A percentile compares a stretch with the other conserved stretches of the same genome.
phyloP scores from a whole-genome alignment of 2,113 vertebrate species.

The Colistium nudipinnis region DNA sequence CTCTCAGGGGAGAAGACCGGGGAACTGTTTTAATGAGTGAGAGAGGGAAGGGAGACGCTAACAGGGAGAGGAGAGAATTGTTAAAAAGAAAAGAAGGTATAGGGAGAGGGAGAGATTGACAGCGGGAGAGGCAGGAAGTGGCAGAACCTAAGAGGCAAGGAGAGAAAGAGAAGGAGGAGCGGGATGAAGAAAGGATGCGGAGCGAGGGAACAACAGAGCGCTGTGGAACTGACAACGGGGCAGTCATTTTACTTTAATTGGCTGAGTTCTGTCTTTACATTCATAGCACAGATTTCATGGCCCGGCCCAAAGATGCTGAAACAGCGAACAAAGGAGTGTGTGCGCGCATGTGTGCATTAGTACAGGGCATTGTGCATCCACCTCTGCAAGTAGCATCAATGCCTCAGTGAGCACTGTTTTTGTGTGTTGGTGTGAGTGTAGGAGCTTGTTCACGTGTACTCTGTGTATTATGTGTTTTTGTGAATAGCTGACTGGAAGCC shows the following conservation, averaged over 20 bases:
- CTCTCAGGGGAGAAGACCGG: conserved; percentile 58
- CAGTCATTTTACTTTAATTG: conserved; percentile 71
- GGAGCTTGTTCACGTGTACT: neutral
- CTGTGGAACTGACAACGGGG: conserved; percentile 35
- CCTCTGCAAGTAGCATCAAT: neutral
- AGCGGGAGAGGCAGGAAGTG: conserved; percentile 18
- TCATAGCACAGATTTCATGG: conserved; percentile 35
- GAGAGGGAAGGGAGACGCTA: conserved; percentile 34
- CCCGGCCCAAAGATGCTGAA: conserved; percentile 33
- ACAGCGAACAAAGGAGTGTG: conserved; percentile 8
- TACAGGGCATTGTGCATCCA: conserved; percentile 3
- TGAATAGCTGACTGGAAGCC: conserved; percentile 12
- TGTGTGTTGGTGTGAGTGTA: neutral
- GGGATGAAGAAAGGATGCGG: neutral
- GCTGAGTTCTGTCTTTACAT: conserved; percentile 61
- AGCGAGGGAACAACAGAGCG: neutral
- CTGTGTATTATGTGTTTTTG: too few species aligned
- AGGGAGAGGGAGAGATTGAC: conserved; percentile 19
- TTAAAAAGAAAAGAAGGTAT: conserved; percentile 48
- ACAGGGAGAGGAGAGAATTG: conserved; percentile 40
- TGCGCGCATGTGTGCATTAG: neutral
- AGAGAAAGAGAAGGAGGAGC: neutral
- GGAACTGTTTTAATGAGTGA: conserved; percentile 76
- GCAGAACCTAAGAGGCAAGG: conserved; percentile 9
- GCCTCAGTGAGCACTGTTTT: neutral